Evolutionary conservation across 1,140 invertebrate genomes (phyloP), one percentile per base, ranked within the genome.

Genomic region (Meloidogyne exigua): DNA sequence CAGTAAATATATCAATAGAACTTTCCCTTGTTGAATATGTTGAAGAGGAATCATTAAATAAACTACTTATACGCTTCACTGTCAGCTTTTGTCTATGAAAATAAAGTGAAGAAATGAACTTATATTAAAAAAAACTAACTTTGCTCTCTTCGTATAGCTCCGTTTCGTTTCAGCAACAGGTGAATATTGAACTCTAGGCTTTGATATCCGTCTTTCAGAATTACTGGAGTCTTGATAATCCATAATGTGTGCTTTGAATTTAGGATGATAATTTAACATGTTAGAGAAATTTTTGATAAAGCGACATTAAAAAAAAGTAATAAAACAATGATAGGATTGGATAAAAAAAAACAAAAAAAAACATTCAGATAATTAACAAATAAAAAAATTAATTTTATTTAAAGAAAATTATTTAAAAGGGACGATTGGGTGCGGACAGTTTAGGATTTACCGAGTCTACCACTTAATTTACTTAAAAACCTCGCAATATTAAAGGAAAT

Each of bases 171-270:
- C 66, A 32, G 39, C 18, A 36, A 42, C 39, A 13, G 69, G 69
- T 25, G 69, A 71, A 44, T 71, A 71, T 71, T 71, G 26, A 26
- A 32, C 10, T 71, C 39, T 0, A 28, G 69, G 69, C 39, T 71
- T 71, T 39, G 39, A 63, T 28, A 71, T 64, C 13, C 69, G 69
- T 15, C 69, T 18, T n/a, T 44, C 23, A 28, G 28, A 42, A 44
- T 71, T 71, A 63, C 64, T 39, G n/a, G 11, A 39, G 23, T 71
- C 69, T 71, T 57, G 18, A 9, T 7, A n/a, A 7, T 57, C 49
- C 49, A 57, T 57, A n/a, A n/a, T 57, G 49, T 7, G 49, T 57
- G 49, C 18, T 57, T n/a, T 39, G 10, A 39, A 39, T 9, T 39
- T 39, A 32, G 7, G 28, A 32, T 32, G 2, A 32, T 32, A 32